Percentiles rank a stretch among this genome's conserved stretches.
Evolutionary conservation across 2,888 invertebrate species (phyloP).

Genomic region (Leptothorax acervorum): DNA sequence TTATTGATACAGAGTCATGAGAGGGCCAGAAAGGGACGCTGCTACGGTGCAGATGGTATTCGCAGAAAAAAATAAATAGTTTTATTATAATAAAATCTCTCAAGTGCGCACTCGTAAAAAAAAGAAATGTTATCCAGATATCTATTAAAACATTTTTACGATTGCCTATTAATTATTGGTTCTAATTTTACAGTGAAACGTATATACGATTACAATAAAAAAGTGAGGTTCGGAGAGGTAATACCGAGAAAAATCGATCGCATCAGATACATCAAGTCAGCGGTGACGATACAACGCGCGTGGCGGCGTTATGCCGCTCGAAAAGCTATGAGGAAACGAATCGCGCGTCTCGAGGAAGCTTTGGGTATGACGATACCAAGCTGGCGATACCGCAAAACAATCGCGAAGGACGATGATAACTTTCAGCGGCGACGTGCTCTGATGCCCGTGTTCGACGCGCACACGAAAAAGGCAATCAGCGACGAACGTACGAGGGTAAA

Average conservation of each 20-base stretch:
- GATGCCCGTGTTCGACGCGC: slow-evolving; percentile 86
- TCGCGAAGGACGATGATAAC: slow-evolving; percentile 85
- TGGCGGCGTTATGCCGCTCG: slow-evolving; percentile 86
- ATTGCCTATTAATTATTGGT: not conserved
- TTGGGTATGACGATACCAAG: slow-evolving; percentile 88
- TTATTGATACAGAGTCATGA: slow-evolving; percentile 79
- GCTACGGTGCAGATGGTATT: slow-evolving; percentile 66
- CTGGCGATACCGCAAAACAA: slow-evolving; percentile 85
- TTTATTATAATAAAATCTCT: not conserved
- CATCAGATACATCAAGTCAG: slow-evolving; percentile 74
- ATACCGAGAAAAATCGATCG: slow-evolving; percentile 59
- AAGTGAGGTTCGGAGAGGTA: slow-evolving; percentile 62
- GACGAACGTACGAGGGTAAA: slow-evolving; percentile 73
- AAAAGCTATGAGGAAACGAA: slow-evolving; percentile 84
- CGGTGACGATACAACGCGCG: slow-evolving; percentile 83
- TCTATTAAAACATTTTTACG: not conserved
- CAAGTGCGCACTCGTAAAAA: not conserved
- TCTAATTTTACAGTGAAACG: slow-evolving; percentile 60
- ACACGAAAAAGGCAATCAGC: slow-evolving; percentile 81
- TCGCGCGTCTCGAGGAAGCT: slow-evolving; percentile 85
- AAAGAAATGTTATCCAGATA: not conserved
- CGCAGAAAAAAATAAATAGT: slow-evolving; percentile 9
- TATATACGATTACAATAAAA: slow-evolving; percentile 65
- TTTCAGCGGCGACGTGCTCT: slow-evolving; percentile 74
- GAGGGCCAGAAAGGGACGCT: slow-evolving; percentile 77